Evolutionary conservation across 2,888 invertebrate species (phyloP).

Genomic region (Apomyelois bistriatella): DNA sequence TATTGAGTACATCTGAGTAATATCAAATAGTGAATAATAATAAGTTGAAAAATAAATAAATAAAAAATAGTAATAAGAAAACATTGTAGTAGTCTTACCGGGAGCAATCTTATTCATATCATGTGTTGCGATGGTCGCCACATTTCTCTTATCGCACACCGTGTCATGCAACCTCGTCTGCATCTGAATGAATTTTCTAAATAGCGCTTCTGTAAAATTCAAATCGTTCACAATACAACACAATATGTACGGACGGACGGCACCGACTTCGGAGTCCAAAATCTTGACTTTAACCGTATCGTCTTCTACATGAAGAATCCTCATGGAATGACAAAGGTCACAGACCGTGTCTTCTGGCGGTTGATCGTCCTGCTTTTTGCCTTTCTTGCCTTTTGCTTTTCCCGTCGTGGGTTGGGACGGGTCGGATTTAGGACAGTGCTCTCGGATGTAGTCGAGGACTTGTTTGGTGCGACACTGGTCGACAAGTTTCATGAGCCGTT

Average conservation of each 20-base stretch:
- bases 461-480: slow-evolving; percentile 88
- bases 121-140: slow-evolving; percentile 91
- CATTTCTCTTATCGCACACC: slow-evolving; percentile 87
- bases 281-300: slow-evolving; percentile 72
- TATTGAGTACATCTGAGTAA: too few species aligned
- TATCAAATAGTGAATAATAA: too few species aligned
- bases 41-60: too few species aligned
- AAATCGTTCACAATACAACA: slow-evolving; percentile 86
- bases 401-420: slow-evolving; percentile 35
- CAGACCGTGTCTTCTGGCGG: slow-evolving; percentile 41
- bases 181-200: slow-evolving; percentile 88
- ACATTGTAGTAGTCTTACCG: too few species aligned
- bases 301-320: slow-evolving; percentile 72
- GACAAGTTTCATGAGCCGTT: slow-evolving; percentile 86
- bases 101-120: slow-evolving; percentile 83
- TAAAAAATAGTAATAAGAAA: slow-evolving; percentile 11
- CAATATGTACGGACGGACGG: slow-evolving; percentile 84
- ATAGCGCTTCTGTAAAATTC: slow-evolving; percentile 80
- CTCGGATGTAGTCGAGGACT: slow-evolving; percentile 87
- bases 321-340: slow-evolving; percentile 60
- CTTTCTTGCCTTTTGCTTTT: slow-evolving; percentile 59
- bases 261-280: slow-evolving; percentile 76
- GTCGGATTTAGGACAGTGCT: slow-evolving; percentile 77
- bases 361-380: slow-evolving; percentile 60
- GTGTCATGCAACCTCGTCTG: slow-evolving; percentile 89